Percentiles rank a stretch among this genome's conserved stretches.
phyloP scores from a whole-genome alignment of 2,888 invertebrate species.

The Drosophila barbarae region DNA sequence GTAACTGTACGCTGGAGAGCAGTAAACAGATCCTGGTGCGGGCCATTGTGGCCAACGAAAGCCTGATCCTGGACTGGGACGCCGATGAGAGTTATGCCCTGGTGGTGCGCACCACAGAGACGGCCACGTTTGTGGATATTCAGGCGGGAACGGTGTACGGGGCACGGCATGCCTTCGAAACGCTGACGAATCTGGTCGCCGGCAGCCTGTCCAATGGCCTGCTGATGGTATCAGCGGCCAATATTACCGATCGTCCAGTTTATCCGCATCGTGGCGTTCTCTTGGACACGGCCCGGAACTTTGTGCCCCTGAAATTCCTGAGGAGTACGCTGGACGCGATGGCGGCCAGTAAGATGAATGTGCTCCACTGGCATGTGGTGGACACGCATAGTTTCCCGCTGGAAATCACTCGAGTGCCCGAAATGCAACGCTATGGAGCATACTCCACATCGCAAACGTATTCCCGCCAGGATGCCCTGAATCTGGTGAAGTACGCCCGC shows the following conservation, averaged over 20 bases:
- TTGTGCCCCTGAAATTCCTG: slow-evolving; percentile 85
- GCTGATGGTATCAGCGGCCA: slow-evolving; percentile 83
- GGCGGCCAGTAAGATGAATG: slow-evolving; percentile 93
- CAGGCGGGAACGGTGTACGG: slow-evolving; percentile 85
- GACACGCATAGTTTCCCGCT: slow-evolving; percentile 96
- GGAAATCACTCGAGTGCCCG: slow-evolving; percentile 86
- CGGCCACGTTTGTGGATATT: slow-evolving; percentile 81
- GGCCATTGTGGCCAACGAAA: slow-evolving; percentile 81
- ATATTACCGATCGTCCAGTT: slow-evolving; percentile 88
- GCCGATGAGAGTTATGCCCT: slow-evolving; percentile 87
- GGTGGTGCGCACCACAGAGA: slow-evolving; percentile 82
- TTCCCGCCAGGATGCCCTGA: slow-evolving; percentile 83
- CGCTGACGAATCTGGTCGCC: slow-evolving; percentile 85
- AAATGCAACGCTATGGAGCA: slow-evolving; percentile 87
- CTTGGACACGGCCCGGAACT: slow-evolving; percentile 94
- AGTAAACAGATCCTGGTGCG: slow-evolving; percentile 82
- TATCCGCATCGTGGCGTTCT: slow-evolving; percentile 92
- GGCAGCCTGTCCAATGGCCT: slow-evolving; percentile 81
- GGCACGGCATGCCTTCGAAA: slow-evolving; percentile 88
- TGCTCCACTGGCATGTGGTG: slow-evolving; percentile 95
- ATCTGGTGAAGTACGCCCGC: slow-evolving; percentile 88
- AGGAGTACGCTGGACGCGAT: slow-evolving; percentile 88
- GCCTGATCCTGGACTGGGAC: slow-evolving; percentile 82
- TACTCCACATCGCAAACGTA: slow-evolving; percentile 87
- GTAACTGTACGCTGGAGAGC: slow-evolving; percentile 80